These are phyloP conservation scores for Myotis vivesi DNA, from an alignment of 2,797 vertebrate genomes.

Conservation along the genomic window DNA sequence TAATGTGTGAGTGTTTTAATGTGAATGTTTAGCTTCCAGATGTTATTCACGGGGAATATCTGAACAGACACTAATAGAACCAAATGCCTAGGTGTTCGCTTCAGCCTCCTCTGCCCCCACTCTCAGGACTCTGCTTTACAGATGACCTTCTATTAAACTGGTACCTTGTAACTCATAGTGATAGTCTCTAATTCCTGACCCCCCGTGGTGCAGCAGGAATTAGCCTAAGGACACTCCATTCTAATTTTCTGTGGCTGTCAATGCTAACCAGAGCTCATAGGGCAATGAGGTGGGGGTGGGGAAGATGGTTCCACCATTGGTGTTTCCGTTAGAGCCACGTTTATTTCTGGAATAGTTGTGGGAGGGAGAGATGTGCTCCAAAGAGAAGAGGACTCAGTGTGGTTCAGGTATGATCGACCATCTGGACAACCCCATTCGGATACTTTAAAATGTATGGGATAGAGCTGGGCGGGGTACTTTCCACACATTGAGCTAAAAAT, in stretches of 20 bases:
- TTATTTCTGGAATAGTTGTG: slow-evolving; percentile 78
- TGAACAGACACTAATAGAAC: not conserved
- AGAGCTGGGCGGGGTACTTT: slow-evolving; percentile 22
- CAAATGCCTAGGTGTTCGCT: not conserved
- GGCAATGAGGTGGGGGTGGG: slow-evolving; percentile 45
- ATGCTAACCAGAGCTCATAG: slow-evolving; percentile 44
- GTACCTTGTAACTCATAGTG: not conserved
- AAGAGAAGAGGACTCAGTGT: slow-evolving; percentile 79
- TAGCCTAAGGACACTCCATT: slow-evolving; percentile 60
- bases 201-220: slow-evolving; percentile 47
- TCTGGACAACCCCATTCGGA: slow-evolving; percentile 72
- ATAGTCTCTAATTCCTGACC: not conserved
- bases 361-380: slow-evolving; percentile 81
- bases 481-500: slow-evolving; percentile 35
- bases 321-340: slow-evolving; percentile 69
- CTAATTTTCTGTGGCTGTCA: slow-evolving; percentile 61
- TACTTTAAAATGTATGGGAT: slow-evolving; percentile 57
- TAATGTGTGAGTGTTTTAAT: not conserved
- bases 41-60: not conserved
- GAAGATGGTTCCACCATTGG: slow-evolving; percentile 56
- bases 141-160: not conserved
- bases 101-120: not conserved
- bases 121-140: not conserved
- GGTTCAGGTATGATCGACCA: slow-evolving; percentile 79
- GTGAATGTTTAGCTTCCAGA: not conserved